These are phyloP conservation scores for Sweltsa coloradensis DNA, from an alignment of 1,140 invertebrate genomes.

Conservation along the genomic window DNA sequence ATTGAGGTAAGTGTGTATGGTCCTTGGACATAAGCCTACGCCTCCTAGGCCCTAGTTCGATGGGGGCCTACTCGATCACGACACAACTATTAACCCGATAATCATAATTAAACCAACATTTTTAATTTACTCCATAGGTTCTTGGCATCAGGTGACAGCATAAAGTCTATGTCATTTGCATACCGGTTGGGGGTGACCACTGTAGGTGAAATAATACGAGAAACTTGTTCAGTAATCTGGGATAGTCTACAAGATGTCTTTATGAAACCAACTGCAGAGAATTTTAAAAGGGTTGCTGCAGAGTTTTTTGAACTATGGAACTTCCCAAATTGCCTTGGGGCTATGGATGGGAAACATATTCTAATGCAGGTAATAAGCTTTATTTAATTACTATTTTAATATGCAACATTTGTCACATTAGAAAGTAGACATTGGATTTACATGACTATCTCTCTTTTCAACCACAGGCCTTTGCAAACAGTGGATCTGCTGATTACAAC, in stretches of 20 bases:
- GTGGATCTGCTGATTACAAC: conserved; percentile 29
- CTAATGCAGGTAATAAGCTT: too few relatives aligned
- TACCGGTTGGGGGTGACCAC: not conserved
- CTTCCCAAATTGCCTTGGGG: conserved; percentile 26
- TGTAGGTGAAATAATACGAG: not conserved
- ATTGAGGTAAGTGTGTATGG: too few relatives aligned
- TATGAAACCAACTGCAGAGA: conserved; percentile 3
- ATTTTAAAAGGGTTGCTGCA: conserved; percentile 15
- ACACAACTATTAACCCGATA: too few relatives aligned
- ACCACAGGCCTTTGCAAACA: conserved; percentile 1
- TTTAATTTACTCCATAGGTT: not conserved
- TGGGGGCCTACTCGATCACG: too few relatives aligned
- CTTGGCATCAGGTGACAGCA: not conserved
- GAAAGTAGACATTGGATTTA: too few relatives aligned
- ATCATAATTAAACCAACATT: too few relatives aligned
- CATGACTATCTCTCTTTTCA: too few relatives aligned
- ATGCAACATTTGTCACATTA: too few relatives aligned
- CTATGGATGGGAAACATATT: conserved; percentile 31
- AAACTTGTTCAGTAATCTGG: not conserved
- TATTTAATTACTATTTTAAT: too few relatives aligned
- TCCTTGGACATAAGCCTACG: too few relatives aligned
- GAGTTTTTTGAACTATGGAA: conserved; percentile 25
- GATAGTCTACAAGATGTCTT: not conserved
- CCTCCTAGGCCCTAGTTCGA: too few relatives aligned
- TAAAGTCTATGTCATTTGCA: not conserved